Evolutionary conservation across 2,797 vertebrate species (phyloP).

Genomic region (Phrynocephalus guinanensis): DNA sequence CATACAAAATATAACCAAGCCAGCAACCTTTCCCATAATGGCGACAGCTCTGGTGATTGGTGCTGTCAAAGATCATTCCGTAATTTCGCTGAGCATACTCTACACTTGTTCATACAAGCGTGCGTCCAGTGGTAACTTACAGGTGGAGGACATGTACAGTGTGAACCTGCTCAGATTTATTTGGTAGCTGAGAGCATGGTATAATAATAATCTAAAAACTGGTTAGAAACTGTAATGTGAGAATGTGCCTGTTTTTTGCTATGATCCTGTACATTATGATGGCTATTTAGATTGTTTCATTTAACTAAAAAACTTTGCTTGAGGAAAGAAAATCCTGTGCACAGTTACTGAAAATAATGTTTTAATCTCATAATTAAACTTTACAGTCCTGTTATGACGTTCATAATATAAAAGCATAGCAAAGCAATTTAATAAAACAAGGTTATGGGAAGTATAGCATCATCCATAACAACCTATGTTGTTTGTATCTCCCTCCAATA

Average conservation of each 20-base stretch:
- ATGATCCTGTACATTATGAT: constrained; percentile 16
- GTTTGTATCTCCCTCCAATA: constrained; percentile 53
- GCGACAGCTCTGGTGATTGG: background rate
- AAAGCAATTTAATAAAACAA: constrained; percentile 40
- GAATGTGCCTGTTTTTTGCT: background rate
- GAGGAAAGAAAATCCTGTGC: constrained; percentile 47
- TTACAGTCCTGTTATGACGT: constrained; percentile 36
- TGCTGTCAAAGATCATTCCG: background rate
- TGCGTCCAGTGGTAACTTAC: background rate
- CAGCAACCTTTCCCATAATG: background rate
- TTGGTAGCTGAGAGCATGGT: background rate
- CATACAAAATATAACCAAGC: background rate
- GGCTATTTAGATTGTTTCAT: constrained; percentile 25
- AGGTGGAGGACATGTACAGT: constrained; percentile 5
- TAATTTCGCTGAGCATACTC: background rate
- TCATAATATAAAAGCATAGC: constrained; percentile 41
- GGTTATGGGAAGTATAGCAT: constrained; percentile 44
- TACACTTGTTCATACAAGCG: background rate
- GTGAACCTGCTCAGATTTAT: background rate
- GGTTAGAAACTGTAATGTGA: background rate
- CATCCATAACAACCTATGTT: constrained; percentile 9
- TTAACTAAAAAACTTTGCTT: constrained; percentile 25
- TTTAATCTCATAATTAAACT: constrained; percentile 43
- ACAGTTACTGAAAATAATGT: constrained; percentile 41
- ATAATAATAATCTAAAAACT: background rate